Evolutionary conservation across 2,113 vertebrate genomes (phyloP).

Genomic region (Neomonachus schauinslandi): DNA sequence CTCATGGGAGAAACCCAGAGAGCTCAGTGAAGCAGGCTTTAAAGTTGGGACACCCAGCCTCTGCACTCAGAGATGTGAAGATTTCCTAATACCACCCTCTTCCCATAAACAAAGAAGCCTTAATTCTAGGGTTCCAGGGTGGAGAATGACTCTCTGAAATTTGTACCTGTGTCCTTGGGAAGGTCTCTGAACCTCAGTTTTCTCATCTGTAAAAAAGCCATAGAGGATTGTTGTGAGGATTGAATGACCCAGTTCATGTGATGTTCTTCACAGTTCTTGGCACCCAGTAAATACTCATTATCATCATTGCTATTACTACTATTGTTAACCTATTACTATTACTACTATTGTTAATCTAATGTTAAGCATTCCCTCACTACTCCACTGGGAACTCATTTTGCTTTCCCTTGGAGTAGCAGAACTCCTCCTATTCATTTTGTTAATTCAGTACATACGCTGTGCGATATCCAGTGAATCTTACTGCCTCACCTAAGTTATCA

Average conservation of each 20-base stretch:
- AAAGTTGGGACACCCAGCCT: background rate
- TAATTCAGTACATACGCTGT: background rate
- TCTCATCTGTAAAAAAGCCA: background rate
- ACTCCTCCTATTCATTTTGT: background rate
- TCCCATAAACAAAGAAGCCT: background rate
- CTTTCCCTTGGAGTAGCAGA: background rate
- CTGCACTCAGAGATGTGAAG: background rate
- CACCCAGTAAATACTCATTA: background rate
- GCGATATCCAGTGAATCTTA: background rate
- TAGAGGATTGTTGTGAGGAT: background rate
- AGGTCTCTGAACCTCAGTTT: background rate
- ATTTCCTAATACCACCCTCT: conserved; percentile 15
- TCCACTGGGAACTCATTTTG: background rate
- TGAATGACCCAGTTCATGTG: background rate
- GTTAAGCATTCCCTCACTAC: background rate
- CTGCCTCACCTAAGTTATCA: background rate
- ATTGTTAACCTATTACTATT: background rate
- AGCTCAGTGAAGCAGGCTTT: background rate
- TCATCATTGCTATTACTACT: background rate
- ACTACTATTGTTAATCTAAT: background rate
- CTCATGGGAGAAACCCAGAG: background rate
- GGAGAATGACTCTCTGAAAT: conserved; percentile 22
- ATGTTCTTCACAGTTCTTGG: background rate
- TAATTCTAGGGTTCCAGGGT: background rate
- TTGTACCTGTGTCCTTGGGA: background rate